Base-by-base conservation (phyloP, 2,888 invertebrate genomes). In the Polydrusus tereticollis region DNA sequence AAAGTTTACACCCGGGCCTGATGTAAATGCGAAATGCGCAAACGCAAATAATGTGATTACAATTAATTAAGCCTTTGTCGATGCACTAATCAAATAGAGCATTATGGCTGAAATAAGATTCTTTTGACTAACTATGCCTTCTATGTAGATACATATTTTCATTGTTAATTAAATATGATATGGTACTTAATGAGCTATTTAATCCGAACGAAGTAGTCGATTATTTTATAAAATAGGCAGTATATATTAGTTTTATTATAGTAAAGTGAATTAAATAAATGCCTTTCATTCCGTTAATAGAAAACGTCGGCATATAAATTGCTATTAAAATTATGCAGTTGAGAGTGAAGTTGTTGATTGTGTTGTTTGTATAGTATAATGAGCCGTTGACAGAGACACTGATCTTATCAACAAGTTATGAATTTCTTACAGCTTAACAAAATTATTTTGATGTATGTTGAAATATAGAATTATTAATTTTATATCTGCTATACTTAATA, bases 171-270 rank as follows among this genome's bases (percentile, higher is more conserved):
- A 18, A 36, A 50, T 50, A 29, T 29, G 47, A 63, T 50, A 21
- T 63, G 63, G 50, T 50, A 50, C 26, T 62, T 62, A 45, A 4
- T 23, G 3, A 7, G 14, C 45, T 62, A 62, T 62, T 63, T 63
- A 50, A 47, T 33, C 12, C 26, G 45, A 47, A 47, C 41, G 29
- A 63, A 63, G 63, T 50, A 20, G 50, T 63, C 26, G 36, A 21
- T 63, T 63, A 29, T 18, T 50, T 29, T 63, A 36, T 41, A 29
- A 41, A 63, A 63, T 63, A 20, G 47, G 21, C 47, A 14, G 47
- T 63, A 50, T 50, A 63, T 45, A 62, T 45, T 62, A 62, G 45
- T 63, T 63, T 63, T 63, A 29, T 50, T 14, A 63, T 50, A 50
- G 38, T 63, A 50, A 50, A 63, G 29, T 47, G 21, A 45, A 63